Evolutionary conservation across 2,113 vertebrate genomes (phyloP).

Genomic region (Eleginops maclovinus): DNA sequence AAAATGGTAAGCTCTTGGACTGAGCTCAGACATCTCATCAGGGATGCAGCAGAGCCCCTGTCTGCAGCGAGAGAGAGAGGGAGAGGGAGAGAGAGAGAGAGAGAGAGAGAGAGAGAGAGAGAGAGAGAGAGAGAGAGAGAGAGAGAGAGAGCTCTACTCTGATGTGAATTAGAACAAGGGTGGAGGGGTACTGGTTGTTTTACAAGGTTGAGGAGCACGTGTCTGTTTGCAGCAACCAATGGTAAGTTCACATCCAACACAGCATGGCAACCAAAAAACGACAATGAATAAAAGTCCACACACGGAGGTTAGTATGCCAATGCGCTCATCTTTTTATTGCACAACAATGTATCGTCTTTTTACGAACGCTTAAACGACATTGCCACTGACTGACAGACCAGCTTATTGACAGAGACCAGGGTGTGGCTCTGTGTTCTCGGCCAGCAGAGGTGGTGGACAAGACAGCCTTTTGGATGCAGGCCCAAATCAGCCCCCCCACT

Average conservation of each 20-base stretch:
- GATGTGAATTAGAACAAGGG: constrained; percentile 53
- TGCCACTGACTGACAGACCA: constrained; percentile 84
- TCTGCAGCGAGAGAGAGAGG: constrained; percentile 72
- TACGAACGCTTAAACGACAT: constrained; percentile 84
- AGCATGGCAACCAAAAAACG: background rate
- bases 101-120: constrained; percentile 37
- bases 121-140: too few relatives aligned
- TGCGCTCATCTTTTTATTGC: constrained; percentile 93
- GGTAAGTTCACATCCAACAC: constrained; percentile 12
- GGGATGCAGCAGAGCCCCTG: constrained; percentile 81
- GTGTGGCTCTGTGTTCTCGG: constrained; percentile 76
- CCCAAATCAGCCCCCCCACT: constrained; percentile 63
- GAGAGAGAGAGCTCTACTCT: constrained; percentile 62
- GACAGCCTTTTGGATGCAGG: constrained; percentile 72
- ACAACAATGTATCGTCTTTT: constrained; percentile 86
- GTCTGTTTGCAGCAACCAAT: constrained; percentile 30
- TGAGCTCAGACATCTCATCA: constrained; percentile 84
- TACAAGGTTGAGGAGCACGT: constrained; percentile 57
- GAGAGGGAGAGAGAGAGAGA: constrained; percentile 49
- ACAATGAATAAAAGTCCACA: constrained; percentile 67
- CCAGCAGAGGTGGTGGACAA: constrained; percentile 75
- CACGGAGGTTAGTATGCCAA: constrained; percentile 82
- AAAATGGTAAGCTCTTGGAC: constrained; percentile 65
- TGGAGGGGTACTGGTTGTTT: constrained; percentile 52
- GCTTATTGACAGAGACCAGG: constrained; percentile 83